Percentiles rank a stretch among this genome's conserved stretches.
Evolutionary conservation across 2,797 vertebrate species (phyloP).

Genomic region (Moxostoma hubbsi): DNA sequence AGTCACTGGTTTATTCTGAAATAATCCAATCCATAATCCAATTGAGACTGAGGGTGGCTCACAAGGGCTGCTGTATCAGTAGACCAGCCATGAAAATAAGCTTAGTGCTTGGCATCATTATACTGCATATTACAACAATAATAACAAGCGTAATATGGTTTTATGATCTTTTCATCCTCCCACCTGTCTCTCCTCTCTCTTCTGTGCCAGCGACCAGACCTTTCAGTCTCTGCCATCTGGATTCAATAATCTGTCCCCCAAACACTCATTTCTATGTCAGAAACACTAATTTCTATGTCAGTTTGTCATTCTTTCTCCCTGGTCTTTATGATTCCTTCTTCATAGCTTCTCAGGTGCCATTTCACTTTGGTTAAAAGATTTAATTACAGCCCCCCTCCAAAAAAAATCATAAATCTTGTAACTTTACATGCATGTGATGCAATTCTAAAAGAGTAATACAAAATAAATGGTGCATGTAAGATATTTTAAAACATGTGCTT

Average conservation of each 20-base stretch:
- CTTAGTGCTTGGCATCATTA: constrained; percentile 62
- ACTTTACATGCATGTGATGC: neutral
- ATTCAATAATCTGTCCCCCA: constrained; percentile 63
- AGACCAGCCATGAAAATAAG: constrained; percentile 63
- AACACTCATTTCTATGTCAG: constrained; percentile 39
- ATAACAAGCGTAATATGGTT: constrained; percentile 74
- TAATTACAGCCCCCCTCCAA: no score
- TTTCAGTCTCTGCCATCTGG: constrained; percentile 72
- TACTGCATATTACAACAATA: constrained; percentile 72
- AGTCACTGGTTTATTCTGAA: constrained; percentile 3
- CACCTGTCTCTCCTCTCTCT: constrained; percentile 72
- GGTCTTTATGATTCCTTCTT: neutral
- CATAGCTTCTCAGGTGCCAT: constrained; percentile 1
- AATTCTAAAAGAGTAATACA: neutral
- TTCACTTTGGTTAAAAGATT: neutral
- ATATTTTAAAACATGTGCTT: neutral
- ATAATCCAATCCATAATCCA: constrained; percentile 53
- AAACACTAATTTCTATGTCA: neutral
- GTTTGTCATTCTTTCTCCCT: neutral
- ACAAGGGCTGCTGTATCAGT: constrained; percentile 26
- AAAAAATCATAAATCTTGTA: neutral
- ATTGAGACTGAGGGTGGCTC: constrained; percentile 44
- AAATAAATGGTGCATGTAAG: neutral
- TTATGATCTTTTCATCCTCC: constrained; percentile 74
- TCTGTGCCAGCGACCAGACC: constrained; percentile 67